Evolutionary conservation across 2,888 invertebrate genomes (phyloP), one percentile per base, ranked within the genome.

Genomic region (Kryphioiulus occultus): DNA sequence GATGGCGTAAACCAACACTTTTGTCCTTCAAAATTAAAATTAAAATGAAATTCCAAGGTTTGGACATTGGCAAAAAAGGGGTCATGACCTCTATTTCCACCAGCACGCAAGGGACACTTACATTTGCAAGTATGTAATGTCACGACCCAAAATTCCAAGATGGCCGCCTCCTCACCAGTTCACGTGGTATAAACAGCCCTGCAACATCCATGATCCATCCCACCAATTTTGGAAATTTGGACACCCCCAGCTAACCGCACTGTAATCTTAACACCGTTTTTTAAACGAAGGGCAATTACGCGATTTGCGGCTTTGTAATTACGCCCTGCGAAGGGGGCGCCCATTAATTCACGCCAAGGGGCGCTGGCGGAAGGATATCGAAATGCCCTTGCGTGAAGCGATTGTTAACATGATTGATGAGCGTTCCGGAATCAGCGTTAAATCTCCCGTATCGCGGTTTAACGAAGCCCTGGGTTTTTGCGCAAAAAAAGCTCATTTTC

Each of bases 361-460:
- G 22, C 59, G 59, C 59, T n/a, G n/a, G 19, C 59, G 59, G 59
- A 59, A n/a, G 59, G 59, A 59, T n/a, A 59, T 9, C n/a, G 4
- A 15, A n/a, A 59, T n/a, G 59, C n/a, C n/a, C 22, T 59, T n/a
- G 59, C 59, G 59, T 59, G 59, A n/a, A 1, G 59, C 59, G 59
- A 59, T 59, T 59, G 59, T 59, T 59, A 59, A 59, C 59, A 59
- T 59, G 59, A 59, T 59, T 7, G 59, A 59, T 59, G 59, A 59
- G 59, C 15, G 59, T 59, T 59, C 59, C 2, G 15, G 15, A 59
- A 59, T 59, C 59, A n/a, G 59, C 59, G 59, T 59, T 59, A 59
- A 59, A 59, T 59, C 59, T 59, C n/a, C 59, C 19, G n/a, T 59
- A 59, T 59, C 59, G 59, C 59, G 59, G 59, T n/a, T 59, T 59